A percentile compares a stretch with the other conserved stretches of the same genome.
phyloP scores from a whole-genome alignment of 1,140 invertebrate species.

The Portunus trituberculatus region DNA sequence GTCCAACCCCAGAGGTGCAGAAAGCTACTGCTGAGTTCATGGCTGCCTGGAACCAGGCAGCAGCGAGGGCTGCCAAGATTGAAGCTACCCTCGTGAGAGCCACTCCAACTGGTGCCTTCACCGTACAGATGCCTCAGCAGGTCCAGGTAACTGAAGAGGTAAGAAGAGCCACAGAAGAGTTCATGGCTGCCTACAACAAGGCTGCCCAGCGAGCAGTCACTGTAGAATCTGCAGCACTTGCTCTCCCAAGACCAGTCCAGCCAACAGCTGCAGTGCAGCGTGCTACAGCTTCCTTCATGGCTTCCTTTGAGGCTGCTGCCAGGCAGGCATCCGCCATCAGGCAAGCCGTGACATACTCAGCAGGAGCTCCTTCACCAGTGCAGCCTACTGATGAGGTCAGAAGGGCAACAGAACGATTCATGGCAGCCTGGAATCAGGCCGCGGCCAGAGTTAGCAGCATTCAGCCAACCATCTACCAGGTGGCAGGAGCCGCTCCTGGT shows the following conservation, averaged over 20 bases:
- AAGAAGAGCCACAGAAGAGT: constrained; percentile 34
- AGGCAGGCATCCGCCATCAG: constrained; percentile 35
- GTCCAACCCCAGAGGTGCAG: constrained; percentile 48
- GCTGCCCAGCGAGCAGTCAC: constrained; percentile 37
- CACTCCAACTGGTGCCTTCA: not conserved
- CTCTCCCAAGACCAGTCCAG: not conserved
- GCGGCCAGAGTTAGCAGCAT: constrained; percentile 37
- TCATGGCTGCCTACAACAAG: constrained; percentile 44
- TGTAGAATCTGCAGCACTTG: constrained; percentile 5
- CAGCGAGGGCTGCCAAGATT: constrained; percentile 7
- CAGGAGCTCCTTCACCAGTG: not conserved
- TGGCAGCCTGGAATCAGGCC: constrained; percentile 54
- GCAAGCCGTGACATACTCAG: not conserved
- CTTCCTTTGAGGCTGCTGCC: constrained; percentile 45
- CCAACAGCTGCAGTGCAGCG: not conserved
- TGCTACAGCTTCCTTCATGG: constrained; percentile 45
- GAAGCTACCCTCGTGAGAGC: not conserved
- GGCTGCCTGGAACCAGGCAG: constrained; percentile 57
- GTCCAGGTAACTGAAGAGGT: constrained; percentile 47
- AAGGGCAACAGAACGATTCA: constrained; percentile 51
- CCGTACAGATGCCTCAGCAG: not conserved
- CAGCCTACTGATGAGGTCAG: constrained; percentile 43
- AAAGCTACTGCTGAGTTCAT: constrained; percentile 53
- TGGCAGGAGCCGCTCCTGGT: constrained; percentile 7
- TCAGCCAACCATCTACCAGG: constrained; percentile 37